Percentiles rank a stretch among this genome's conserved stretches.
phyloP scores from a whole-genome alignment of 2,888 invertebrate genomes.

The Plagodis pulveraria region DNA sequence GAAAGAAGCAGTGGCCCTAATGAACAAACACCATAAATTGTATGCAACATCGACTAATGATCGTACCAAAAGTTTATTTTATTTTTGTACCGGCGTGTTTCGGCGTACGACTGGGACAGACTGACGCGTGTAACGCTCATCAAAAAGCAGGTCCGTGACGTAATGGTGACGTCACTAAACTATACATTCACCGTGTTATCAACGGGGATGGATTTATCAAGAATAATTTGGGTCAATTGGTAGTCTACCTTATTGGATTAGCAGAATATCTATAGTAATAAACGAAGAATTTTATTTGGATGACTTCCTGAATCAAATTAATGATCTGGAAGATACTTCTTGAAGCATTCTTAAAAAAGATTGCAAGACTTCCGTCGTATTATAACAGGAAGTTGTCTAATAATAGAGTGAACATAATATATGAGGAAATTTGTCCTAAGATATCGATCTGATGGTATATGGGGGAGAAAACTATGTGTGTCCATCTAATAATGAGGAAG shows the following conservation, averaged over 20 bases:
- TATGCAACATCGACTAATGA: constrained; percentile 24
- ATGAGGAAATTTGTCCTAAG: constrained; percentile 7
- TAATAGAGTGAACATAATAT: constrained; percentile 1
- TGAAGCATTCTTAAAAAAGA: neutral
- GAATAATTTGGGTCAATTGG: constrained; percentile 17
- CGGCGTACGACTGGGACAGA: constrained; percentile 56
- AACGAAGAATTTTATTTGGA: neutral
- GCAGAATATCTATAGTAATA: constrained; percentile 5
- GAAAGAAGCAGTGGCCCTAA: constrained; percentile 10
- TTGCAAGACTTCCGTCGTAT: neutral
- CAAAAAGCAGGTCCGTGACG: constrained; percentile 56
- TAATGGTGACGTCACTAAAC: constrained; percentile 61
- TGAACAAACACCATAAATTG: constrained; percentile 32
- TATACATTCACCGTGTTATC: constrained; percentile 47
- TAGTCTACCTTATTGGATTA: constrained; percentile 14
- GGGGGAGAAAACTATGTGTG: constrained; percentile 33
- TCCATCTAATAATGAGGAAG: constrained; percentile 42
- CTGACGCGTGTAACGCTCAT: constrained; percentile 56
- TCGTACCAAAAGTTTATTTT: constrained; percentile 23
- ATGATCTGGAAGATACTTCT: constrained; percentile 2
- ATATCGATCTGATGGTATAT: constrained; percentile 20
- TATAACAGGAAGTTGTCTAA: constrained; percentile 12
- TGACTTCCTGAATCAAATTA: neutral
- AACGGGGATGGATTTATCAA: constrained; percentile 17
- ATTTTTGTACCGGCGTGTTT: constrained; percentile 44